phyloP scores from a whole-genome alignment of 35 echinoderm and acorn worm genomes.

The Anneissia japonica region DNA sequence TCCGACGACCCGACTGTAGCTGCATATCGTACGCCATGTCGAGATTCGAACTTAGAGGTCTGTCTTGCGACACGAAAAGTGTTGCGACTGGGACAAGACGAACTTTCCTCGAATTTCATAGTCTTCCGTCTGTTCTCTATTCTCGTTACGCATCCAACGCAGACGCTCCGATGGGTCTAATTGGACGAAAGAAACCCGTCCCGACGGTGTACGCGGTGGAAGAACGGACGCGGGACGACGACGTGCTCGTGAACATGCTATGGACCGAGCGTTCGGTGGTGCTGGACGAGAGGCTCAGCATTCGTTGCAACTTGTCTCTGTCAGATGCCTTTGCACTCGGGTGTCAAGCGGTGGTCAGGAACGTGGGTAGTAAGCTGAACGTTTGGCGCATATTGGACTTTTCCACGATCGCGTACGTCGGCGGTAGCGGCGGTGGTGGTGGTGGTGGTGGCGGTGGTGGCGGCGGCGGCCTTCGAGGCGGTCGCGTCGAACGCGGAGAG shows the following conservation, averaged over 20 bases:
- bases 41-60: too few species aligned
- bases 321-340: not conserved
- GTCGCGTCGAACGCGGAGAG: not conserved
- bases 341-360: not conserved
- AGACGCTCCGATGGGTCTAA: not conserved
- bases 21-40: too few species aligned
- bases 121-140: not conserved
- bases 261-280: not conserved
- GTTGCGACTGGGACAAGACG: too few species aligned
- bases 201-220: not conserved
- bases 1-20: too few species aligned
- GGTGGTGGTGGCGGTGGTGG: too few species aligned
- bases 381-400: not conserved
- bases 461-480: not conserved
- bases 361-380: not conserved
- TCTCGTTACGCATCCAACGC: not conserved
- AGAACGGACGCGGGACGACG: not conserved
- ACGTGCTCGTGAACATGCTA: not conserved
- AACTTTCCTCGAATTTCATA: too few species aligned
- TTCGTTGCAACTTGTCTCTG: not conserved
- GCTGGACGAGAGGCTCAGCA: not conserved
- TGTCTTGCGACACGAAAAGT: too few species aligned
- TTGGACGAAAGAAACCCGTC: not conserved
- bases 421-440: not conserved
- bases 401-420: not conserved